Evolutionary conservation across 2,797 vertebrate species (phyloP).

Genomic region (Cossypha dichroa): DNA sequence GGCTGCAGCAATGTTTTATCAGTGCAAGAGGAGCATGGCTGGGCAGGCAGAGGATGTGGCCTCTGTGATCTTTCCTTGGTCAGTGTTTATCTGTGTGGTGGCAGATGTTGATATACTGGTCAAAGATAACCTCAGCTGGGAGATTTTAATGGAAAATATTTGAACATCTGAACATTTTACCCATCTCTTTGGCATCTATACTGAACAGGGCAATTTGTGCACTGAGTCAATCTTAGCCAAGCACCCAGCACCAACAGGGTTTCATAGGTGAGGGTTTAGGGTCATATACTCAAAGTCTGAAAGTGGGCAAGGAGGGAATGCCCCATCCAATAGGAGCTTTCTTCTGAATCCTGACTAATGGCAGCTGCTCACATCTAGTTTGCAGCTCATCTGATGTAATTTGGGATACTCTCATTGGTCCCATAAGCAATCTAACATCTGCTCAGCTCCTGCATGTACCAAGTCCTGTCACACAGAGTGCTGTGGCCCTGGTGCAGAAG

Average conservation of each 20-base stretch:
- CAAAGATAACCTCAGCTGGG: background rate
- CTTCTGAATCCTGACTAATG: background rate
- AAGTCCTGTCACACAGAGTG: accelerated
- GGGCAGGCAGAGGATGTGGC: background rate
- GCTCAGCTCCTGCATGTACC: background rate
- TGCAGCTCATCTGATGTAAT: background rate
- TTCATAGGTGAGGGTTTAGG: background rate
- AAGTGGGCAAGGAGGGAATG: background rate
- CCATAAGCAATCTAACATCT: background rate
- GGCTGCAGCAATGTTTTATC: background rate
- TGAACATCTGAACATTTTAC: background rate
- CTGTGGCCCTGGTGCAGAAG: background rate
- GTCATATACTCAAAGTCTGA: accelerated
- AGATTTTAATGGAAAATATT: background rate
- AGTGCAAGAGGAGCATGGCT: background rate
- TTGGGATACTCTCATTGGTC: background rate
- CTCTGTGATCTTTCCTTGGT: background rate
- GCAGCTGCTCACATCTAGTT: background rate
- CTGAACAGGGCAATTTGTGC: background rate
- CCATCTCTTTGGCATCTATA: background rate
- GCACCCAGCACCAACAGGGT: background rate
- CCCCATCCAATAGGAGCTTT: background rate
- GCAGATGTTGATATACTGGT: background rate
- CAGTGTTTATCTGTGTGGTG: background rate
- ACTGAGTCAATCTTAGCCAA: background rate